phyloP scores from a whole-genome alignment of 2,888 invertebrate genomes.

The Chloromyia formosa region DNA sequence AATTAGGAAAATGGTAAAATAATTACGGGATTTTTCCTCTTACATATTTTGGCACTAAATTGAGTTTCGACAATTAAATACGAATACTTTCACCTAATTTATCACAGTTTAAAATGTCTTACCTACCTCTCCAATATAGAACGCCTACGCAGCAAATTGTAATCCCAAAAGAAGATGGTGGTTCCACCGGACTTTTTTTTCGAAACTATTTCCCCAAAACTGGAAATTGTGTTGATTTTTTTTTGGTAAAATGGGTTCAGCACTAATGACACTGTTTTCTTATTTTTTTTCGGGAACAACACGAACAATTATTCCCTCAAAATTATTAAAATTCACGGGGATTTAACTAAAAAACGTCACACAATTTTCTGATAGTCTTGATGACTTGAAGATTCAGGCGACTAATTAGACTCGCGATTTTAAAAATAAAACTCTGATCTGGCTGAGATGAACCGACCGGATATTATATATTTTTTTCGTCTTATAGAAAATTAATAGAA shows the following conservation, averaged over 20 bases:
- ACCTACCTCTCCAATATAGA: constrained; percentile 21
- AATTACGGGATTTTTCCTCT: neutral
- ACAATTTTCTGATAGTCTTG: constrained; percentile 1
- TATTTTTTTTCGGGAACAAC: neutral
- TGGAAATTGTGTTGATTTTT: neutral
- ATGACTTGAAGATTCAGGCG: neutral
- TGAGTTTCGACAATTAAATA: neutral
- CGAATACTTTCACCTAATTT: neutral
- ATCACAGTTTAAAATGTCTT: neutral
- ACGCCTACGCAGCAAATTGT: constrained; percentile 27
- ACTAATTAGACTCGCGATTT: constrained; percentile 5
- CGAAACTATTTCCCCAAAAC: neutral
- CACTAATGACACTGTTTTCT: constrained; percentile 22
- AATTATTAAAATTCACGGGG: neutral
- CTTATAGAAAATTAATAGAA: constrained; percentile 2
- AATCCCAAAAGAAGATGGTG: constrained; percentile 37
- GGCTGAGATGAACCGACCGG: neutral
- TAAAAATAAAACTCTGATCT: constrained; percentile 24
- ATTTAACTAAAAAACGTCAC: constrained; percentile 14
- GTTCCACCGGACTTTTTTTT: neutral
- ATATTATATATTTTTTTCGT: neutral
- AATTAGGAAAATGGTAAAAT: neutral
- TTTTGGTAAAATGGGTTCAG: constrained; percentile 6
- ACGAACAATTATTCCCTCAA: constrained; percentile 9
- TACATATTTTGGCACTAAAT: neutral